Conservation (phyloP, 2,113 vertebrate genomes). For the Rhizomys pruinosus region DNA sequence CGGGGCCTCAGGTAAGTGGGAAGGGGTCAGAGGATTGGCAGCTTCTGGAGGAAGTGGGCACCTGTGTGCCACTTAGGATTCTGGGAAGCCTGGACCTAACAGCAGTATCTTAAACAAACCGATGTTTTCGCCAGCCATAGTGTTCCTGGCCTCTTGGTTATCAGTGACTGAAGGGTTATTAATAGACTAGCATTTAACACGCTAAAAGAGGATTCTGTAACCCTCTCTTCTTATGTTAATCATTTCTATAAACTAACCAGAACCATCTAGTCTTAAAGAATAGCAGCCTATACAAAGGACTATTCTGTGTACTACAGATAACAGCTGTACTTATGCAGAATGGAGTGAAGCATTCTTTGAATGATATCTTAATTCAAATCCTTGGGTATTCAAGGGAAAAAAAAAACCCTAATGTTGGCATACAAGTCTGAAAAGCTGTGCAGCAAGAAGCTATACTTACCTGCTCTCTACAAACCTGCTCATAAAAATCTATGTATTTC, state of each 20-base stretch:
- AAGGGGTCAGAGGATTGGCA: too few relatives aligned
- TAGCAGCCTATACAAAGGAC: not conserved
- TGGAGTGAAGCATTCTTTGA: not conserved
- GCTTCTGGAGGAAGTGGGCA: too few relatives aligned
- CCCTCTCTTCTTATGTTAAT: not conserved
- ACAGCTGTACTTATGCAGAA: not conserved
- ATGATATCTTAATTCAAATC: not conserved
- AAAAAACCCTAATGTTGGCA: not conserved
- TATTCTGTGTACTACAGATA: not conserved
- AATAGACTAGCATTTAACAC: not conserved
- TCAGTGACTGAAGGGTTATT: not conserved
- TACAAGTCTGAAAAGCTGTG: not conserved
- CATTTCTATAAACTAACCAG: not conserved
- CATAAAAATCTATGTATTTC: conserved; percentile 18
- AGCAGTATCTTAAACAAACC: too few relatives aligned
- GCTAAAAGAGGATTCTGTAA: not conserved
- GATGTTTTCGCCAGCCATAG: not conserved
- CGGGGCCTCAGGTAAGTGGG: too few relatives aligned
- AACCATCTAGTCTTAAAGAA: not conserved
- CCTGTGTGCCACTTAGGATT: too few relatives aligned
- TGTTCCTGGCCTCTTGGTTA: not conserved
- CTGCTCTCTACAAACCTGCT: not conserved
- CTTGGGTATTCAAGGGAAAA: not conserved
- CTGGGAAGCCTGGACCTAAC: too few relatives aligned
- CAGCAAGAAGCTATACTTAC: not conserved